Base-by-base conservation (phyloP, 2,888 invertebrate genomes). In the Leucophora obtusa region DNA sequence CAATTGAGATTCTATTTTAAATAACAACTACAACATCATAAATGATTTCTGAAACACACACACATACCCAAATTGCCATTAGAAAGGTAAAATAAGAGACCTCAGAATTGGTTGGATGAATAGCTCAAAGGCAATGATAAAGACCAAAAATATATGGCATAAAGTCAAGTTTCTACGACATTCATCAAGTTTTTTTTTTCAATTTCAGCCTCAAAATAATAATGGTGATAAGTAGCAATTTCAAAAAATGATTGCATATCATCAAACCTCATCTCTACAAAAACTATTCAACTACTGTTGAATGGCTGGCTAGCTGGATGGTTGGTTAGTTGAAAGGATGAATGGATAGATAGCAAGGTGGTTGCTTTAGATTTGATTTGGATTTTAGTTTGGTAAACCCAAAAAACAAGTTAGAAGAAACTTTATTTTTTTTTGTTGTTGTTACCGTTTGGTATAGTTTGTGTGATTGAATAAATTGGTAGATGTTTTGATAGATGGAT, bases 171-270 rank as follows among this genome's bases (percentile, higher is more conserved):
- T 76, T 17, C 43, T 63, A 68, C 71, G 66, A 65, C 72, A 72
- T 72, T 77, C 70, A 69, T 63, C 62, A 58, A 60, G 74, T 75
- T 58, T 75, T 54, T 38, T 21, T 17, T 54, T 50, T 24, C 18
- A 5, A 10, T 43, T 60, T 43, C 73, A 58, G 70, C 73, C 70
- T 81, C 47, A 70, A 77, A 62, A 81, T 81, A 81, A 81, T 81
- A 66, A 77, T 77, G 70, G 81, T 81, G 81, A 81, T 81, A 81
- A 81, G 81, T 77, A 81, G 81, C 70, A 81, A 81, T 81, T 81
- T 81, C 60, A 60, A 43, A 71, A 60, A 28, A 18, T 73, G 73
- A 81, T 81, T 81, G 81, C 81, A 81, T 81, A 81, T 81, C 73
- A 81, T 77, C 77, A 81, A 74, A 74, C 77, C 66, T 77, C 81